Base-by-base conservation (phyloP, 2,888 invertebrate species). In the Synergus umbraculus region DNA sequence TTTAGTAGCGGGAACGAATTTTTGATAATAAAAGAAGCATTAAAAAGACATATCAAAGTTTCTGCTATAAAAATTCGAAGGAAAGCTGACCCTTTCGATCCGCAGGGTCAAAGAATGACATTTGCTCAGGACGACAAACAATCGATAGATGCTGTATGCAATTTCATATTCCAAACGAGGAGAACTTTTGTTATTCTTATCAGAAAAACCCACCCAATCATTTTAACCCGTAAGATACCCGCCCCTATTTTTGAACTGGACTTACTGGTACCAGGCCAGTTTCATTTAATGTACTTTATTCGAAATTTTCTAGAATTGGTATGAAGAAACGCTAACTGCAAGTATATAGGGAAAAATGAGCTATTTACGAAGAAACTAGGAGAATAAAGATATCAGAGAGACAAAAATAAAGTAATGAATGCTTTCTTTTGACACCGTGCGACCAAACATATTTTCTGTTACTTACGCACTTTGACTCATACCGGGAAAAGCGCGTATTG, bases 391-490 rank as follows among this genome's bases (percentile, higher is more conserved):
- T 58, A 58, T 58, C 58, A 58, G 18, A 4, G 18, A 58, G 9
- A 18, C 10, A 58, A 9, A 58, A 58, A 58, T 58, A 18, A 58
- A 58, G 9, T 58, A 63, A 63, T 29, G 22, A 63, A 63, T 63
- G 22, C 12, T 63, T 22, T 13, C 22, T 29, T 63, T 63, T 63
- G 29, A 29, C 63, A 13, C 29, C 12, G 22, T 63, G 63, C 1
- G 29, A 18, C 58, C 9, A 58, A 18, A 58, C 58, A 58, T 58
- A 58, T 58, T 29, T 12, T 13, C 13, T 29, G 13, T 22, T 63
- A 29, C 63, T 29, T 63, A 29, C 18, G 29, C 13, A 63, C 29
- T 63, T 63, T 63, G 63, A 63, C 63, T 63, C 63, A 63, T 63
- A 29, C 63, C 63, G 63, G 63, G 29, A 29, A 63, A 63, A 63